Evolutionary conservation across 1,140 invertebrate species (phyloP).

Genomic region (Monochamus saltuarius): DNA sequence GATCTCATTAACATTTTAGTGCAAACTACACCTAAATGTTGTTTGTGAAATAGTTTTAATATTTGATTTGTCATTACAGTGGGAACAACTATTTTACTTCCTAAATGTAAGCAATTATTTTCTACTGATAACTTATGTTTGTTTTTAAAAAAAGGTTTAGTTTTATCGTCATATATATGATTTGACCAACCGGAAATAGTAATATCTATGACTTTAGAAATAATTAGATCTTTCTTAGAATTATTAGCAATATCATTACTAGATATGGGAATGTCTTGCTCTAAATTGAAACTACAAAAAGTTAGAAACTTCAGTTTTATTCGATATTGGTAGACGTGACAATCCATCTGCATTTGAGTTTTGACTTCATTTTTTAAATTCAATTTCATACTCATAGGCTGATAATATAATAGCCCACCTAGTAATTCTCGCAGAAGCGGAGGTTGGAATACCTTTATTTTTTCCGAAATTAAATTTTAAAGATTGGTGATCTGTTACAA

Average conservation of each 20-base stretch:
- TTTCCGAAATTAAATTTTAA: slow-evolving; percentile 25
- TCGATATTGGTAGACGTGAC: slow-evolving; percentile 21
- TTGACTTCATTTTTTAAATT: slow-evolving; percentile 18
- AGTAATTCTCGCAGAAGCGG: slow-evolving; percentile 15
- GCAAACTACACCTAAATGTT: slow-evolving; percentile 32
- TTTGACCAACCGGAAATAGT: background rate
- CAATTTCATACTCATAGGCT: slow-evolving; percentile 30
- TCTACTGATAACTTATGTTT: background rate
- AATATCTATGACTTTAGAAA: no score
- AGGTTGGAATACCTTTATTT: slow-evolving; percentile 21
- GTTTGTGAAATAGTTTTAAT: slow-evolving; percentile 6
- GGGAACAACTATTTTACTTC: background rate
- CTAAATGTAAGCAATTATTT: background rate
- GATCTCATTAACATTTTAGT: slow-evolving; percentile 34
- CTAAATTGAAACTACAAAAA: no score
- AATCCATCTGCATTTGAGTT: slow-evolving; percentile 25
- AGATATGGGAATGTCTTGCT: no score
- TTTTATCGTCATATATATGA: background rate
- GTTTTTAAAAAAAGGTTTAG: background rate
- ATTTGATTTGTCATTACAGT: background rate
- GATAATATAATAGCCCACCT: slow-evolving; percentile 28
- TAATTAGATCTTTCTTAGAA: no score
- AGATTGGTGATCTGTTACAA: slow-evolving; percentile 26
- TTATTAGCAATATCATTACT: no score
- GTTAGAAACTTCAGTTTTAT: background rate